Conservation (phyloP, 1,140 invertebrate species). For the Drosophila rhopaloa region DNA sequence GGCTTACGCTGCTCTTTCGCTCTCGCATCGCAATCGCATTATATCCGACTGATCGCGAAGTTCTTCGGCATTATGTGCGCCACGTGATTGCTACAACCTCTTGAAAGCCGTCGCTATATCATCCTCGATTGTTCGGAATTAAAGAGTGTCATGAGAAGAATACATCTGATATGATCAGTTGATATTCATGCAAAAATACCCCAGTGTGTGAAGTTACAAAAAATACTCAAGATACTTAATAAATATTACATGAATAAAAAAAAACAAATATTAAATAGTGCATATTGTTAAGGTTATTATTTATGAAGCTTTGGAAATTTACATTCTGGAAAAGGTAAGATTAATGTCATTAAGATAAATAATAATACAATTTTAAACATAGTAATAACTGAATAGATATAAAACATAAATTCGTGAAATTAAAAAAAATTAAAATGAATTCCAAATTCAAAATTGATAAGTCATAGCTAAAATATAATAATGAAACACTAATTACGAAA, state of each 20-base stretch:
- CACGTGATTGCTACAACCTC: constrained; percentile 54
- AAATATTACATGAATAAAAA: constrained; percentile 3
- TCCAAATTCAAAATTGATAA: neutral
- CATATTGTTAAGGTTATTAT: neutral
- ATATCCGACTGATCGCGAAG: constrained; percentile 44
- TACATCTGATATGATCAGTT: constrained; percentile 13
- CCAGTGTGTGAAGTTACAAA: constrained; percentile 23
- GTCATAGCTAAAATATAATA: constrained; percentile 6
- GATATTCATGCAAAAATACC: neutral
- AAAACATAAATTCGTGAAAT: too few relatives aligned
- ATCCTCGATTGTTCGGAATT: constrained; percentile 8
- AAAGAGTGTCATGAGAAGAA: constrained; percentile 19
- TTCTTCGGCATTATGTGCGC: constrained; percentile 36
- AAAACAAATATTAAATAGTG: constrained; percentile 10
- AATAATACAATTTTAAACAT: too few relatives aligned
- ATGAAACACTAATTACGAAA: constrained; percentile 1
- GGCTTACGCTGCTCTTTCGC: constrained; percentile 53
- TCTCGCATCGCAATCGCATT: constrained; percentile 31
- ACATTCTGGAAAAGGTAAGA: constrained; percentile 33
- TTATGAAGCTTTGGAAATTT: constrained; percentile 44
- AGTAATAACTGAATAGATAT: too few relatives aligned
- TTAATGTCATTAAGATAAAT: too few relatives aligned
- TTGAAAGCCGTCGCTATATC: constrained; percentile 63
- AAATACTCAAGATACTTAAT: constrained; percentile 1
- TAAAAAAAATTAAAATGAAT: too few relatives aligned